Percentiles rank a stretch among this genome's conserved stretches.
Conservation (phyloP, 2,113 vertebrate genomes). For the Epinephelus moara region DNA sequence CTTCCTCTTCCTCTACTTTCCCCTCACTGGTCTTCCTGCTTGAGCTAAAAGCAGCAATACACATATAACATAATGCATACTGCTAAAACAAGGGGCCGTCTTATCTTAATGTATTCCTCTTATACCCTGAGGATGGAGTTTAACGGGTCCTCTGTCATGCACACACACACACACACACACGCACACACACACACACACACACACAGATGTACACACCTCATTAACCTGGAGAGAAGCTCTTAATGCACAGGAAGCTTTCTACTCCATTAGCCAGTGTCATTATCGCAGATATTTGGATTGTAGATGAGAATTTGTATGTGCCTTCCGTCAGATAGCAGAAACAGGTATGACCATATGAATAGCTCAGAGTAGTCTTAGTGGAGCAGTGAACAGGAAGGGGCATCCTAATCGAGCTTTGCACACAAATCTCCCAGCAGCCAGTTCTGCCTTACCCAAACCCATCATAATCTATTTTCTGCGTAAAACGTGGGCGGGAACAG, state of each 20-base stretch:
- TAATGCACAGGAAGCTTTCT: conserved; percentile 60
- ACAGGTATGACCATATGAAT: conserved; percentile 3
- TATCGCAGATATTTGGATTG: conserved; percentile 48
- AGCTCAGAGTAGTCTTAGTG: neutral
- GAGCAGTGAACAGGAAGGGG: neutral
- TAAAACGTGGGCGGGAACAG: neutral
- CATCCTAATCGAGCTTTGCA: neutral
- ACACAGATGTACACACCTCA: conserved; percentile 39
- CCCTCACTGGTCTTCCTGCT: neutral
- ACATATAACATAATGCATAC: conserved; percentile 19
- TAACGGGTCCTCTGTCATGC: conserved; percentile 4
- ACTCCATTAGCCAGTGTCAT: conserved; percentile 64
- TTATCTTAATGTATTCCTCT: conserved; percentile 59
- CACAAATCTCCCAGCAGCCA: neutral
- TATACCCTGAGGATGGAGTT: conserved; percentile 35
- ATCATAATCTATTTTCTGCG: neutral
- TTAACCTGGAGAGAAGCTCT: conserved; percentile 64
- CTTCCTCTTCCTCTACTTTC: neutral
- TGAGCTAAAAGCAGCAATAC: conserved; percentile 1
- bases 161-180: conserved; percentile 5
- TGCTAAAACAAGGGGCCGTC: conserved; percentile 46
- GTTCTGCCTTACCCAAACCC: neutral
- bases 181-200: conserved; percentile 9
- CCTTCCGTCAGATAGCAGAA: conserved; percentile 10
- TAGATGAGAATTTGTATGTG: conserved; percentile 40